phyloP scores from a whole-genome alignment of 2,888 invertebrate species.

The Danaus chrysippus region DNA sequence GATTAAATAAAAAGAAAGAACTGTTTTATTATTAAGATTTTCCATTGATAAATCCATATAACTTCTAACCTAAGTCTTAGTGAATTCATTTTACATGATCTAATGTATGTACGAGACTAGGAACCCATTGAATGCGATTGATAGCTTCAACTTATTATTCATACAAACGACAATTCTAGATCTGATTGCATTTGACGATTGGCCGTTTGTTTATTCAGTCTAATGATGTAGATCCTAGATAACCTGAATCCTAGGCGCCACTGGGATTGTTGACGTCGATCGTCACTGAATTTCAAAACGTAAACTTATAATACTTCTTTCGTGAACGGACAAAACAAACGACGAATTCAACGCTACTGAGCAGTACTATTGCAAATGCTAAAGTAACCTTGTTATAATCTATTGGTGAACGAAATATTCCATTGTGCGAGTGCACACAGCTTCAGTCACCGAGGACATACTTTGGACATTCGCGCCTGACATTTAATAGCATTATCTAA shows the following conservation, averaged over 20 bases:
- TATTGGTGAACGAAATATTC: conserved; percentile 61
- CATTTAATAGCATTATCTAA: conserved; percentile 38
- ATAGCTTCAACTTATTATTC: too few species aligned
- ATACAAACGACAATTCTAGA: background rate
- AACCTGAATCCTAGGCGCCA: background rate
- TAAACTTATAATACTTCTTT: too few species aligned
- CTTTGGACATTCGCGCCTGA: conserved; percentile 31
- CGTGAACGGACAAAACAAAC: background rate
- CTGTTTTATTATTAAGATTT: too few species aligned
- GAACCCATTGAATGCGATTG: too few species aligned
- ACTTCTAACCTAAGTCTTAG: too few species aligned
- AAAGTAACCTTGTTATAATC: conserved; percentile 61
- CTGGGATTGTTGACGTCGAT: conserved; percentile 9
- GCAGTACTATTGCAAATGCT: conserved; percentile 42
- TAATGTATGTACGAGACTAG: too few species aligned
- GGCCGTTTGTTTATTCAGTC: conserved; percentile 25
- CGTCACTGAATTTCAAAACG: conserved; percentile 2
- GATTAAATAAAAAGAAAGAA: too few species aligned
- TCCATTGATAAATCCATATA: too few species aligned
- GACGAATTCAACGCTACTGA: conserved; percentile 22
- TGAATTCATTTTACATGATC: too few species aligned
- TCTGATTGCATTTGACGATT: conserved; percentile 20
- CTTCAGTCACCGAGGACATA: conserved; percentile 40
- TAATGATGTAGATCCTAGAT: conserved; percentile 21
- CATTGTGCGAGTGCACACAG: conserved; percentile 52